Percentiles rank a stretch among this genome's conserved stretches.
Conservation (phyloP, 1,140 invertebrate genomes). For the Ladona fulva region DNA sequence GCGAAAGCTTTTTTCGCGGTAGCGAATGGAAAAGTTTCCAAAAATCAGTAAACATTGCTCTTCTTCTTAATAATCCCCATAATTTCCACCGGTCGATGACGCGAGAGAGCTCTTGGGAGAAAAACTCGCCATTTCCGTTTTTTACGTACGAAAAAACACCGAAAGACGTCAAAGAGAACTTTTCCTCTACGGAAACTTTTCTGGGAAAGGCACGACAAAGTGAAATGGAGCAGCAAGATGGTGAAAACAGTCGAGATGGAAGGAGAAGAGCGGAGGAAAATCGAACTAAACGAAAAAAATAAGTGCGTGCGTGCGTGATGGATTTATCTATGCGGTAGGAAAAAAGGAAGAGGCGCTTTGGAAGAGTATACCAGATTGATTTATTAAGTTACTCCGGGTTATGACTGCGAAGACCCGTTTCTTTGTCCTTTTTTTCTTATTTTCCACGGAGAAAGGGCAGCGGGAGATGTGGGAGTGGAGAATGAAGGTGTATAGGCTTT, state of each 20-base stretch:
- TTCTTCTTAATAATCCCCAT: no score
- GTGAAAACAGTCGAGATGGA: not conserved
- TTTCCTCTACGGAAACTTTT: no score
- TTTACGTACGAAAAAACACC: no score
- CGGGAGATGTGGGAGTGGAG: constrained; percentile 23
- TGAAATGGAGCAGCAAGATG: no score
- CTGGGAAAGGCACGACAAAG: not conserved
- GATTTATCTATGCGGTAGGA: not conserved
- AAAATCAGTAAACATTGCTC: no score
- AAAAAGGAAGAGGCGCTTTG: not conserved
- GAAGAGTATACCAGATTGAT: not conserved
- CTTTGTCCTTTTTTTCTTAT: constrained; percentile 16
- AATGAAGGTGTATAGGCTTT: constrained; percentile 20
- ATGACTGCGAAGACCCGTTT: not conserved
- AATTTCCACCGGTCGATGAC: no score
- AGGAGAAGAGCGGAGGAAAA: not conserved
- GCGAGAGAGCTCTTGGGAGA: no score
- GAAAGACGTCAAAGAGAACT: no score
- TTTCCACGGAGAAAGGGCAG: not conserved
- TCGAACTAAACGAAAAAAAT: not conserved
- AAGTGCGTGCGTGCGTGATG: not conserved
- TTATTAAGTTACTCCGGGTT: not conserved
- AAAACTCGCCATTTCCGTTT: no score
- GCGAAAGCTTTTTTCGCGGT: no score
- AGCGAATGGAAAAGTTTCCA: no score